phyloP scores from a whole-genome alignment of 2,797 vertebrate species.

The Hydrolagus colliei region DNA sequence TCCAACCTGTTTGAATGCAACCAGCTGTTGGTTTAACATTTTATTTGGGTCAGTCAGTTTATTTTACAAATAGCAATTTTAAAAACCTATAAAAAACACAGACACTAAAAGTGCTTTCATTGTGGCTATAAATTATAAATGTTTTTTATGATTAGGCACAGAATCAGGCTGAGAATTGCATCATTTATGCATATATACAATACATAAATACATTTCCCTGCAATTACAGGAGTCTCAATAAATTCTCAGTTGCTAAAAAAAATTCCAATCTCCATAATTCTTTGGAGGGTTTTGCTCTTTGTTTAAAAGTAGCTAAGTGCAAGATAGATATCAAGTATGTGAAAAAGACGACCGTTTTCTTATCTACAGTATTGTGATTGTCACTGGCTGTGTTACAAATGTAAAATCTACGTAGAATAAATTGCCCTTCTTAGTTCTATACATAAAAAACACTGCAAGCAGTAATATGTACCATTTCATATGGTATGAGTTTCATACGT shows the following conservation, averaged over 20 bases:
- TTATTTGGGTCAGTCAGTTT: conserved; percentile 32
- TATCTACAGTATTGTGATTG: conserved; percentile 8
- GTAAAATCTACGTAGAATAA: background rate
- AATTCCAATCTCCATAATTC: background rate
- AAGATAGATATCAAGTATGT: background rate
- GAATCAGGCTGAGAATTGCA: conserved; percentile 30
- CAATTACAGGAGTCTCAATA: background rate
- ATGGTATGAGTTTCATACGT: background rate
- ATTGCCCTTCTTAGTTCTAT: background rate
- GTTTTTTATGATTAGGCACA: conserved; percentile 23
- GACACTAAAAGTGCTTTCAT: conserved; percentile 12
- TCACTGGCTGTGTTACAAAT: conserved; percentile 2
- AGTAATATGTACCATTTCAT: background rate
- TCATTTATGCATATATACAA: conserved; percentile 25
- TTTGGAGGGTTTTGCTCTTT: background rate
- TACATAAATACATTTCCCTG: conserved; percentile 8
- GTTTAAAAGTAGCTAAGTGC: conserved; percentile 1
- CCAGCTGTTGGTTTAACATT: conserved; percentile 21
- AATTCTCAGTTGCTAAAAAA: conserved; percentile 25
- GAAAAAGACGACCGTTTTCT: too few species aligned
- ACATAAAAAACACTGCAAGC: background rate
- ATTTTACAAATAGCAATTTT: conserved; percentile 25
- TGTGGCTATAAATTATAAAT: conserved; percentile 29
- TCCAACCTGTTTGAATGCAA: background rate
- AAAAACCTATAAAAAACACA: conserved; percentile 7